Conservation (phyloP, 2,888 invertebrate species). For the Ischnura elegans region DNA sequence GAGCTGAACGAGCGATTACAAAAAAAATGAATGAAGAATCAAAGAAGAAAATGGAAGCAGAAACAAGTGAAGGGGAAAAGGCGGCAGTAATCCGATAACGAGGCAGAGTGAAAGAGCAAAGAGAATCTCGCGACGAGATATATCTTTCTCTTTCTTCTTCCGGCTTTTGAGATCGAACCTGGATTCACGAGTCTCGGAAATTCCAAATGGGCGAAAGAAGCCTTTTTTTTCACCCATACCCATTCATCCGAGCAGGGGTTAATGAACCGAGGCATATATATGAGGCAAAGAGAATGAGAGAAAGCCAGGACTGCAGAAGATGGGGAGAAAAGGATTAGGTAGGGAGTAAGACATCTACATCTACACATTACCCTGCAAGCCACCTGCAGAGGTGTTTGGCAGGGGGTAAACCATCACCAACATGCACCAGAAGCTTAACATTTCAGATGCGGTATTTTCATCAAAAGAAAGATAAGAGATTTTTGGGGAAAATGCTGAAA, state of each 20-base stretch:
- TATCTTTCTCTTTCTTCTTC: not conserved
- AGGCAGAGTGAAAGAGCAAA: not conserved
- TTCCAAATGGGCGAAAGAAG: not conserved
- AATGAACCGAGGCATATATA: not conserved
- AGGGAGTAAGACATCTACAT: not conserved
- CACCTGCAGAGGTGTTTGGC: too few species aligned
- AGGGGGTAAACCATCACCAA: too few species aligned
- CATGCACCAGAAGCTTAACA: too few species aligned
- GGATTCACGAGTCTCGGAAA: slow-evolving; percentile 2
- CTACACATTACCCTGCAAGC: too few species aligned
- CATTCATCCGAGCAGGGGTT: not conserved
- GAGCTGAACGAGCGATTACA: too few species aligned
- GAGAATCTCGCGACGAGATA: not conserved
- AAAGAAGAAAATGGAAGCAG: not conserved
- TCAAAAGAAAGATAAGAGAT: too few species aligned
- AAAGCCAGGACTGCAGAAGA: not conserved
- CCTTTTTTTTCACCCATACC: not conserved
- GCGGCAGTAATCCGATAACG: not conserved
- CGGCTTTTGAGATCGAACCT: not conserved
- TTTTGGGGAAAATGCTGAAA: too few species aligned
- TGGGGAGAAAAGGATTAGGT: not conserved
- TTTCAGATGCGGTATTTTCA: too few species aligned
- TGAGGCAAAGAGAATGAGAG: not conserved
- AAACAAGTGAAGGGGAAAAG: slow-evolving; percentile 29
- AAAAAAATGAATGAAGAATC: too few species aligned